Evolutionary conservation across 2,113 vertebrate species (phyloP).

Genomic region (Myrmecobius fasciatus): DNA sequence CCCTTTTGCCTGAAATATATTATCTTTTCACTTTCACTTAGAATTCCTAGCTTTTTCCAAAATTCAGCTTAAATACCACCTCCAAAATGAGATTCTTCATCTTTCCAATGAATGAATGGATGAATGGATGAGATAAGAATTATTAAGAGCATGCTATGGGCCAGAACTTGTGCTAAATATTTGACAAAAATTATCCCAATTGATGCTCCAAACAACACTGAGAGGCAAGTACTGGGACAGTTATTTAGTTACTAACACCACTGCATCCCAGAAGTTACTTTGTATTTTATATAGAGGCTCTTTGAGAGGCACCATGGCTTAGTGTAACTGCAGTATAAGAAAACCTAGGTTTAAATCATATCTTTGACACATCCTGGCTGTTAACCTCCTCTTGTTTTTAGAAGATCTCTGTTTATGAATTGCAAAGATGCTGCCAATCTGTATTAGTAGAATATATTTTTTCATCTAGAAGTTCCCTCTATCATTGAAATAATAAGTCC

Average conservation of each 20-base stretch:
- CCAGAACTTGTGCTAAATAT: background rate
- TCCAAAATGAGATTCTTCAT: background rate
- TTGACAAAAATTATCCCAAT: background rate
- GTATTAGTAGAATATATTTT: background rate
- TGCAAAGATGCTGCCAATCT: background rate
- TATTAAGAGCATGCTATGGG: background rate
- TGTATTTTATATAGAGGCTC: background rate
- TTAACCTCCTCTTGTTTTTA: background rate
- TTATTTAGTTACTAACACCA: background rate
- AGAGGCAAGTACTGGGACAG: background rate
- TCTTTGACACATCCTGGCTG: background rate
- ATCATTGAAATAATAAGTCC: background rate
- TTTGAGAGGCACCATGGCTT: background rate
- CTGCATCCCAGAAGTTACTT: background rate
- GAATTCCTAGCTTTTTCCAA: background rate
- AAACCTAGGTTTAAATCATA: background rate
- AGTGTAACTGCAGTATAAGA: background rate
- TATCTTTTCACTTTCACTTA: background rate
- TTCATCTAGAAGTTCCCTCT: background rate
- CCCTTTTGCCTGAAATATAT: background rate
- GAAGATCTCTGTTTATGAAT: background rate
- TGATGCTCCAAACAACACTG: background rate
- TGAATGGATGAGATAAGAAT: background rate
- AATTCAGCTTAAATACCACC: background rate
- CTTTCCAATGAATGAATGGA: background rate